phyloP scores from a whole-genome alignment of 1,140 invertebrate species.

The Centruroides sculpturatus region DNA sequence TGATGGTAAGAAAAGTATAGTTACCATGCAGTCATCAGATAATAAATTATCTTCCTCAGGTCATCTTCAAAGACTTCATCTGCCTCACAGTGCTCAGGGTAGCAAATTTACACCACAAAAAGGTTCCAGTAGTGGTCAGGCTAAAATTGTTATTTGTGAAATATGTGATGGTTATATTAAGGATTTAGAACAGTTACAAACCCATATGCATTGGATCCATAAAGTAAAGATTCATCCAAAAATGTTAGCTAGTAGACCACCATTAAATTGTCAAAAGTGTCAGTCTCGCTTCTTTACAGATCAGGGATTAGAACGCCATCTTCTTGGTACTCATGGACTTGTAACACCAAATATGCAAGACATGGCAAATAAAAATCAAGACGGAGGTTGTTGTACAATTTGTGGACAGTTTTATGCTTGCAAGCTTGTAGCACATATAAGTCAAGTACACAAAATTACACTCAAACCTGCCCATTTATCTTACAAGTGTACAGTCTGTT shows the following conservation, averaged over 20 bases:
- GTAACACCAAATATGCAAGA: slow-evolving; percentile 93
- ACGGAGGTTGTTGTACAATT: slow-evolving; percentile 80
- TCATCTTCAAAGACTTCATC: too few relatives aligned
- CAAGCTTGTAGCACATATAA: slow-evolving; percentile 80
- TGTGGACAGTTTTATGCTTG: slow-evolving; percentile 86
- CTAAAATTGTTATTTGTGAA: slow-evolving; percentile 67
- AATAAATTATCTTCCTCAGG: too few relatives aligned
- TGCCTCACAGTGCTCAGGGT: too few relatives aligned
- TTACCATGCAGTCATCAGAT: too few relatives aligned
- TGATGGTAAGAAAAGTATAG: too few relatives aligned
- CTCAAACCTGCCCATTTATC: slow-evolving; percentile 80
- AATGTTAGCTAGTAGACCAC: slow-evolving; percentile 87
- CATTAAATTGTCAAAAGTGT: slow-evolving; percentile 90
- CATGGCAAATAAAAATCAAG: slow-evolving; percentile 84
- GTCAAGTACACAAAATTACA: slow-evolving; percentile 74
- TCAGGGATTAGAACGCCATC: slow-evolving; percentile 79
- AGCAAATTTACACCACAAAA: background rate
- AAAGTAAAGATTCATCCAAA: slow-evolving; percentile 90
- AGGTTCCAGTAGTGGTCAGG: slow-evolving; percentile 24
- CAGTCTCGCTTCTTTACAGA: slow-evolving; percentile 73
- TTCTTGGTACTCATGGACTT: slow-evolving; percentile 79
- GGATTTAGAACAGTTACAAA: slow-evolving; percentile 76
- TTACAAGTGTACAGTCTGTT: slow-evolving; percentile 88
- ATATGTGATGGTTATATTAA: slow-evolving; percentile 92
- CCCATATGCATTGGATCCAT: slow-evolving; percentile 93